phyloP scores from a whole-genome alignment of 1,140 invertebrate genomes.

The Meloidogyne floridensis region DNA sequence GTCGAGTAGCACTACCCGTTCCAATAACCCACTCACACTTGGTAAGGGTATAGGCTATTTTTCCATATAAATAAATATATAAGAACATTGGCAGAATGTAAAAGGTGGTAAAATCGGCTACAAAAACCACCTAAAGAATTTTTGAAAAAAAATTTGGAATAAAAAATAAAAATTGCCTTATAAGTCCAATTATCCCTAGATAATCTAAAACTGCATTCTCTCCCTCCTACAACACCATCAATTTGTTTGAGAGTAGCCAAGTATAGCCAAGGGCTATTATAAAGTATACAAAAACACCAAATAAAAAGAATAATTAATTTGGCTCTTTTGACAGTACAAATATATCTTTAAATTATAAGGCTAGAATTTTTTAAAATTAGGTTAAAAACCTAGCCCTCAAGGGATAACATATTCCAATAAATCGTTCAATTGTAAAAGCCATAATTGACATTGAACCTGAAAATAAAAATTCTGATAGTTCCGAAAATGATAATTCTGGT shows the following conservation, averaged over 20 bases:
- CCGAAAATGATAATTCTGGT: background rate
- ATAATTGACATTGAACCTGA: conserved; percentile 73
- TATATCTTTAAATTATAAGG: conserved; percentile 55
- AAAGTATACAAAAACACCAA: conserved; percentile 63
- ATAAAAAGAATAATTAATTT: conserved; percentile 63
- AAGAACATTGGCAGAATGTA: conserved; percentile 64
- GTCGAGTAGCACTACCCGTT: background rate
- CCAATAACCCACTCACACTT: conserved; percentile 65
- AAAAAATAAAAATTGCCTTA: conserved; percentile 40
- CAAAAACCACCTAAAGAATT: conserved; percentile 45
- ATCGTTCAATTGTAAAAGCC: conserved; percentile 74
- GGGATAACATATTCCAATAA: conserved; percentile 73
- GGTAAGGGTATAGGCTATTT: conserved; percentile 68
- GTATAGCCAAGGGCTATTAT: conserved; percentile 66
- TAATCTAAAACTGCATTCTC: conserved; percentile 56
- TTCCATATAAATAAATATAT: conserved; percentile 62
- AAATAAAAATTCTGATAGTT: conserved; percentile 3
- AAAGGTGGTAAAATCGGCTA: conserved; percentile 57
- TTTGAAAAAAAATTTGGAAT: background rate
- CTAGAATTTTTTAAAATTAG: background rate
- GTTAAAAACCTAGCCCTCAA: conserved; percentile 68
- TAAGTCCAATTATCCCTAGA: conserved; percentile 59
- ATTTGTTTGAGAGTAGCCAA: conserved; percentile 56
- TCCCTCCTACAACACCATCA: conserved; percentile 26
- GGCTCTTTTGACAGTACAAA: conserved; percentile 65